Evolutionary conservation across 2,888 invertebrate species (phyloP), one percentile per base, ranked within the genome.

Genomic region (Frankliniella intonsa): DNA sequence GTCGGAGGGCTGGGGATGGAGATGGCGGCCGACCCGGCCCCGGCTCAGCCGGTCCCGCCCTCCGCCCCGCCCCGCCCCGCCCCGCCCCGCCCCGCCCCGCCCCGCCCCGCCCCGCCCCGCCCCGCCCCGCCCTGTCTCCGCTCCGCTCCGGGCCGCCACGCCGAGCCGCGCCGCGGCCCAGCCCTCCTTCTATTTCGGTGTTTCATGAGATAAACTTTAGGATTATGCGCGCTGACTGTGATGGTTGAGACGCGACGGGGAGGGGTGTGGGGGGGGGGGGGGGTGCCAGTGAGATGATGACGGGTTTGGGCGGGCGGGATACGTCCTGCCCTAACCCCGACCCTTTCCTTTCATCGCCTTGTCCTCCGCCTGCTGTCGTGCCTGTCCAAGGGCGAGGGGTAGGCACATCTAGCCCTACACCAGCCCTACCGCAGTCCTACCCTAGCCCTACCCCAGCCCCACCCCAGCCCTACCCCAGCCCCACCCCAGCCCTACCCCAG

Each of bases 181-280:
- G 62, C 17, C 62, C 69, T 25, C 69, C 69, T 76, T 76, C 69
- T 76, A 76, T 76, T 76, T 76, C 69, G 69, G 69, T 76, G 25
- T 76, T 76, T 76, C 69, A 25, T 25, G 69, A 76, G 69, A 76
- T 76, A 76, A 76, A 76, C 69, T 76, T 76, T 76, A 76, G 22
- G 69, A 76, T 76, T 76, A 76, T 76, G 69, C 69, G 69, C 69
- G 69, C 69, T 76, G 69, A 10, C 25, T 25, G 69, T 76, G 69
- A 55, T 69, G 69, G 69, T 19, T 8, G 69, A 22, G 69, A 10
- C 22, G 69, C 8, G 69, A n/a, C 22, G 69, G 69, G 19, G 69
- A 8, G 22, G 69, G 22, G 22, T n/a, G 69, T 8, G 5, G 17
- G 69, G 22, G 22, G 9, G 69, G 69, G 69, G 69, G 8, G 17